Evolutionary conservation across 2,888 invertebrate species (phyloP), one percentile per base, ranked within the genome.

Genomic region (Dorcus parallelipipedus): DNA sequence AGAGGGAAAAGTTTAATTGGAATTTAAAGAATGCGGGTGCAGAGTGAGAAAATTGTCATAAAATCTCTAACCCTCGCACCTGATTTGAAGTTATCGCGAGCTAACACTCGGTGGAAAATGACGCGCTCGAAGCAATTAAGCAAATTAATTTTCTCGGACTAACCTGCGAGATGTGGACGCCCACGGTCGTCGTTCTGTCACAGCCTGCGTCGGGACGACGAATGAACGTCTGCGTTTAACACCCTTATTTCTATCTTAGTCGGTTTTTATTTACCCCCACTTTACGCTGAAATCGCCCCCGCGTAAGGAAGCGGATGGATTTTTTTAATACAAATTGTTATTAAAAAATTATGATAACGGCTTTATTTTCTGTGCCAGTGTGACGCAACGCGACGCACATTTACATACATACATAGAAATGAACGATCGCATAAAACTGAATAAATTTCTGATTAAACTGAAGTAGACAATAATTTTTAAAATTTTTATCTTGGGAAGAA

Each of bases 181-280:
- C 55, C 47, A 38, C 26, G 54, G 55, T 41, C 60, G 70, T 65
- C 64, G 71, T 63, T 68, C 69, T 67, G 67, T 60, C 67, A 67
- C 65, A 66, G 64, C 63, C 66, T 64, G 67, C 71, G 71, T 70
- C 72, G 70, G 61, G 67, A 69, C 71, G 71, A 66, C 62, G 65
- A 74, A 71, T 74, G 74, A 64, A 65, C 61, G 47, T 49, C 45
- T 17, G 17, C 45, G 26, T 38, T 47, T 14, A 17, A 42, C 20
- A 43, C 23, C 49, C 56, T 50, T 49, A 56, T 56, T 56, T 56
- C 56, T 50, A 56, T 43, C 49, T 55, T 41, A 49, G 45, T 45
- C 20, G 14, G 6, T 45, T 33, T 33, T 33, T 33, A 33, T 33
- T 9, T n/a, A 45, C 45, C 45, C 41, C 45, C 45, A 20, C 45